Base-by-base conservation (phyloP, 2,888 invertebrate species). In the Lycaena phlaeas region DNA sequence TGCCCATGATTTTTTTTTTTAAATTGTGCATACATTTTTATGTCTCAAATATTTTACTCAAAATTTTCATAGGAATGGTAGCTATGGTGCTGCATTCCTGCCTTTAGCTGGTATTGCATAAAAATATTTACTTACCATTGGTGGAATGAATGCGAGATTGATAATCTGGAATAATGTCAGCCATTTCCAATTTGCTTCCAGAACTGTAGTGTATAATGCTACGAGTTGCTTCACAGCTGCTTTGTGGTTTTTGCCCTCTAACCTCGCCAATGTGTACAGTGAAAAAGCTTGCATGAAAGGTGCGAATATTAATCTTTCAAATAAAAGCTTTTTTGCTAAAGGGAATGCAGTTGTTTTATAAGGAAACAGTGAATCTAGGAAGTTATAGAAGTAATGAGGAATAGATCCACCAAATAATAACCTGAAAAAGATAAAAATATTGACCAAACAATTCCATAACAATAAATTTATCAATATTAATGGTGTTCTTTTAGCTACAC, bases 341-440 rank as follows among this genome's bases (percentile, higher is more conserved):
- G 86, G 77, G 43, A 85, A 85, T 38, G 86, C 81, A 5, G 87
- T 79, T 14, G 86, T 60, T 42, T 88, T 87, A 46, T 87, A 86
- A 0, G 89, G 86, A 42, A 92, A 87, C 22, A 88, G 51, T 38
- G 75, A 73, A 49, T 92, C 91, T 31, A 91, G 59, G 25, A 87
- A 74, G 48, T 84, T 78, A 59, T 92, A 93, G 66, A 94, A 93
- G 59, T 88, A 92, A 68, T 94, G 93, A 0, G 94, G 93, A 2
- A 93, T 75, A 1, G 91, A 87, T 17, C 94, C 94, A 40, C 93
- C 93, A 68, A 94, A 93, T n/a, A 92, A 58, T 30, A 94, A 76
- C 36, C 93, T 92, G 70, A 29, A 59, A 59, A 28, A 2, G 9
- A 14, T 12, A 14, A 5, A 14, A 11, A 15, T n/a, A n/a, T n/a